Evolutionary conservation across 2,888 invertebrate species (phyloP).

Genomic region (Phalangium opilio): DNA sequence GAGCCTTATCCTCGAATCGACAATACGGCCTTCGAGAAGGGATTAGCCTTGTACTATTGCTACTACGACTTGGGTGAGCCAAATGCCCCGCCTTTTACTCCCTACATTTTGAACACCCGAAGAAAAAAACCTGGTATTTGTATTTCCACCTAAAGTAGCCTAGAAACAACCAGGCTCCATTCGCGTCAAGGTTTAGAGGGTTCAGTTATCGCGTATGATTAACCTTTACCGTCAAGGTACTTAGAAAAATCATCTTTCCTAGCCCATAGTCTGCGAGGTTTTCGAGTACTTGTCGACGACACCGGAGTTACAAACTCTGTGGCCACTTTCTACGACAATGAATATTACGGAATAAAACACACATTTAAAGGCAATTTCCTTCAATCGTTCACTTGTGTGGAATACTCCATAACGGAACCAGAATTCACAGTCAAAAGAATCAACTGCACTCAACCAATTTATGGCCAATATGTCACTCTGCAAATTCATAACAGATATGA

Average conservation of each 20-base stretch:
- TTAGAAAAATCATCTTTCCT: slow-evolving; percentile 3
- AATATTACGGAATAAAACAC: slow-evolving; percentile 22
- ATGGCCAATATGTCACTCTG: slow-evolving; percentile 23
- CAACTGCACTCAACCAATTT: slow-evolving; percentile 23
- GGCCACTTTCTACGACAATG: slow-evolving; percentile 20
- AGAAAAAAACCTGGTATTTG: too few relatives aligned
- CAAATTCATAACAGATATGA: slow-evolving; percentile 23
- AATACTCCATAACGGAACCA: slow-evolving; percentile 20
- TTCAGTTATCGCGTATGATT: too few relatives aligned
- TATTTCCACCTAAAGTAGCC: too few relatives aligned
- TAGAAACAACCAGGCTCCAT: too few relatives aligned
- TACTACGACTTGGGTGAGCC: slow-evolving; percentile 23
- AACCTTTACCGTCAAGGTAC: too few relatives aligned
- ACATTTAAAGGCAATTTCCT: slow-evolving; percentile 20
- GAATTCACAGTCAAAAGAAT: slow-evolving; percentile 17
- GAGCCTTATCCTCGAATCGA: slow-evolving; percentile 22
- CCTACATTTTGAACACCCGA: too few relatives aligned
- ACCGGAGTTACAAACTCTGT: slow-evolving; percentile 20
- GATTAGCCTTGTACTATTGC: slow-evolving; percentile 22
- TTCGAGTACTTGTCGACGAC: slow-evolving; percentile 23
- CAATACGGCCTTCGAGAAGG: slow-evolving; percentile 21
- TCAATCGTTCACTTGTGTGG: slow-evolving; percentile 21
- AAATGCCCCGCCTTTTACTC: slow-evolving; percentile 3
- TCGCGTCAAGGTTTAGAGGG: too few relatives aligned
- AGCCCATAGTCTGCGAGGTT: slow-evolving; percentile 22